phyloP scores from a whole-genome alignment of 53 echinoderm and acorn worm genomes.

The Hippasteria phrygiana region DNA sequence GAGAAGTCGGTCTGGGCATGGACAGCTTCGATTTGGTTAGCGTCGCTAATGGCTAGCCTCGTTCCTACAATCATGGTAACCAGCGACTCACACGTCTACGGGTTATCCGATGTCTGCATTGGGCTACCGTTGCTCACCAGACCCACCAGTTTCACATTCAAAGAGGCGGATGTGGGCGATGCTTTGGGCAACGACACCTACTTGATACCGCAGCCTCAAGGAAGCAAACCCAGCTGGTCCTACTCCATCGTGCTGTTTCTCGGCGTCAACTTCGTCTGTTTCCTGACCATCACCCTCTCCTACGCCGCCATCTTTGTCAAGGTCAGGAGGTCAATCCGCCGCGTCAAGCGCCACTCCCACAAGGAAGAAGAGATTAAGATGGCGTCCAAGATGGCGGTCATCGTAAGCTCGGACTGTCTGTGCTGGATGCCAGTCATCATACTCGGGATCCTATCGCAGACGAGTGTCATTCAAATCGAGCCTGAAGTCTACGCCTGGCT shows the following conservation, averaged over 20 bases:
- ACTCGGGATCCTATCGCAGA: slow-evolving; percentile 72
- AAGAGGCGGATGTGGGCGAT: slow-evolving; percentile 1
- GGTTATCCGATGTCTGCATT: slow-evolving; percentile 61
- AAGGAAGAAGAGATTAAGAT: slow-evolving; percentile 51
- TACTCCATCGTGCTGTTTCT: slow-evolving; percentile 70
- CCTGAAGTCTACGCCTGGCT: slow-evolving; percentile 57
- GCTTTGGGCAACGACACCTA: slow-evolving; percentile 16
- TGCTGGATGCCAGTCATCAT: slow-evolving; percentile 81
- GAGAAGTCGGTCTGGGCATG: neutral
- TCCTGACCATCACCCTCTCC: slow-evolving; percentile 52
- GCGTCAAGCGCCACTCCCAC: slow-evolving; percentile 13
- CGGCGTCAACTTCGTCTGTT: slow-evolving; percentile 63
- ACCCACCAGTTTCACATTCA: slow-evolving; percentile 13
- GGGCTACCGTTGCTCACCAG: slow-evolving; percentile 50
- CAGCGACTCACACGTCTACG: slow-evolving; percentile 44
- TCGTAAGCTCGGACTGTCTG: slow-evolving; percentile 60
- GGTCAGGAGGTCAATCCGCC: slow-evolving; percentile 29
- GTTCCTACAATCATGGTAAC: slow-evolving; percentile 12
- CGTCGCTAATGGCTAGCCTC: slow-evolving; percentile 13
- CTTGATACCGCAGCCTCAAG: neutral
- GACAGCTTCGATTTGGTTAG: slow-evolving; percentile 21
- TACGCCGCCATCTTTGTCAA: slow-evolving; percentile 64
- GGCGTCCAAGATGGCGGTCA: slow-evolving; percentile 64
- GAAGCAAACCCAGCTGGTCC: slow-evolving; percentile 46
- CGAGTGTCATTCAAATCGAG: slow-evolving; percentile 38